Base-by-base conservation (phyloP, 2,797 vertebrate species). In the Centroberyx gerrardi region DNA sequence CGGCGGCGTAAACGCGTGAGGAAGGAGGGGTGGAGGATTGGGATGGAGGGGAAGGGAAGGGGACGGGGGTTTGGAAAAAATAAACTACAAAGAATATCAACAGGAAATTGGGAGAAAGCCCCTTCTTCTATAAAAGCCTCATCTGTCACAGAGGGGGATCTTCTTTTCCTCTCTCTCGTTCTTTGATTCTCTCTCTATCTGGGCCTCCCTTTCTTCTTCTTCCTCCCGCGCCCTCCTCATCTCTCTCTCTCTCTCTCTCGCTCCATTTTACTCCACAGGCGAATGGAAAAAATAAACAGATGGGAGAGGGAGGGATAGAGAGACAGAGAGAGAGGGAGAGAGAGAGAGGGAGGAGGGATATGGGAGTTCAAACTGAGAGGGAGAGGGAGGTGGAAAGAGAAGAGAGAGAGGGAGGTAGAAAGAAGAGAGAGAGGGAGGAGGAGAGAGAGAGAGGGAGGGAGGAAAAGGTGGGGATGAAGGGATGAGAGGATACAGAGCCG, bases 271-370 rank as follows among this genome's bases (percentile, higher is more conserved):
- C 83, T 81, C 81, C 62, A 82, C 85, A 82, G 90, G 85, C 80
- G 74, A 74, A 75, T 80, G 84, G 86, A 86, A 85, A 79, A 90
- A 85, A 84, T 88, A 90, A 93, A 90, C 92, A 92, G 90, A 94
- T 91, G 90, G 91, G 81, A 81, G 86, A 87, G 83, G 18, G 74
- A 82, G 80, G 84, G 78, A 87, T 74, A 72, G 74, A 83, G 62
- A 85, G 80, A 85, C 3, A 29, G n/a, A 38, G 62, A 36, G 15
- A 22, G 62, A 33, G 15, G 14, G 62, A 33, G 62, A 17, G 51
- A 53, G 49, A 49, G 62, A 13, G 46, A 51, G 78, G 74, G 87
- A 83, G 88, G 83, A 86, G 88, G 84, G 85, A 90, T 84, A 78
- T 82, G 85, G 86, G 84, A 85, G 85, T 92, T 92, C 88, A 93